These are phyloP conservation scores for Anastatus disparis DNA, from an alignment of 1,140 invertebrate species.

Conservation along the genomic window DNA sequence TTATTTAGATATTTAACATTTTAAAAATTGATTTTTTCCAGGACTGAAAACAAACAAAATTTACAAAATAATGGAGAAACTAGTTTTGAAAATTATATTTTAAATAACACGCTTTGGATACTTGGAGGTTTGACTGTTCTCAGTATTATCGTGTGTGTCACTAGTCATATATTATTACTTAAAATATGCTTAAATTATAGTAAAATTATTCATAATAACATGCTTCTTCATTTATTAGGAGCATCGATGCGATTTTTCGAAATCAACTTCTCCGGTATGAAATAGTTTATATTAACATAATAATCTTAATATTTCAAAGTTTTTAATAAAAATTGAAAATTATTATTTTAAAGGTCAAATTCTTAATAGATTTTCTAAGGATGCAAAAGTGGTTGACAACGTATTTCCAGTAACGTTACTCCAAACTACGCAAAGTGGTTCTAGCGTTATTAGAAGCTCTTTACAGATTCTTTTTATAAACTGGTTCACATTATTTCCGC, in stretches of 20 bases:
- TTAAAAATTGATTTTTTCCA: no score
- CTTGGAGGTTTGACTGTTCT: constrained; percentile 50
- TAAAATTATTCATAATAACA: constrained; percentile 73
- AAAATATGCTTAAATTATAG: constrained; percentile 74
- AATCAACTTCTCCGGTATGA: constrained; percentile 75
- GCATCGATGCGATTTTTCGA: constrained; percentile 84
- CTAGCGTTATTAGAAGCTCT: constrained; percentile 72
- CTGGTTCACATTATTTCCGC: constrained; percentile 78
- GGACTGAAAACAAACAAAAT: no score
- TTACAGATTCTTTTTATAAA: constrained; percentile 79
- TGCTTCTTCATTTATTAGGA: constrained; percentile 72
- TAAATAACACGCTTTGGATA: neutral
- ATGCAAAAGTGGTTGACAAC: constrained; percentile 87
- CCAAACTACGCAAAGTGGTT: constrained; percentile 73
- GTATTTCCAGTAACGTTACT: constrained; percentile 80
- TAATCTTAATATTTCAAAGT: no score
- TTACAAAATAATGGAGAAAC: no score
- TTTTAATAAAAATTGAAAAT: constrained; percentile 77
- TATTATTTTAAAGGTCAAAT: constrained; percentile 68
- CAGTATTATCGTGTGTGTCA: constrained; percentile 55
- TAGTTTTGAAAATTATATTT: no score
- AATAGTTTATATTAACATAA: no score
- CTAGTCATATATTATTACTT: constrained; percentile 64
- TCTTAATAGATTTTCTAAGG: constrained; percentile 81
- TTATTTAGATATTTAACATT: no score